Conservation (phyloP, 2,113 vertebrate genomes). For the Erpornis zantholeuca region DNA sequence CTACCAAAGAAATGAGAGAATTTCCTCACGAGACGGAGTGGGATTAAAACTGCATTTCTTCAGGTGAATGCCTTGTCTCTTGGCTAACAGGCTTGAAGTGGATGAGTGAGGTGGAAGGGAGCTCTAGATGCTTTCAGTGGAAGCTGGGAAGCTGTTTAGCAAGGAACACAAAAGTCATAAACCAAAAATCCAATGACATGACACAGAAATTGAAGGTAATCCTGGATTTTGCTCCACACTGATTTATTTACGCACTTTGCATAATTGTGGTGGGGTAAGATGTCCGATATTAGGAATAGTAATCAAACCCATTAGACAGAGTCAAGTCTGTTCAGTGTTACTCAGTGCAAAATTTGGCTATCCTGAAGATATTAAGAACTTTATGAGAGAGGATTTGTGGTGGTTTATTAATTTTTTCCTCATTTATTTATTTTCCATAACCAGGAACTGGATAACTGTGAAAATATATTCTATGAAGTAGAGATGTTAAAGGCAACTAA, state of each 20-base stretch:
- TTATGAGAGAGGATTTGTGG: neutral
- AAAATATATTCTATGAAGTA: neutral
- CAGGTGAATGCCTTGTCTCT: neutral
- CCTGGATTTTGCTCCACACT: neutral
- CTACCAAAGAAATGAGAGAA: neutral
- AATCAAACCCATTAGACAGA: neutral
- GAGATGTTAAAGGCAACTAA: neutral
- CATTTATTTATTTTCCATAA: neutral
- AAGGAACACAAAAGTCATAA: neutral
- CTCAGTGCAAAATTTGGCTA: neutral
- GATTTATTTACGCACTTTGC: neutral
- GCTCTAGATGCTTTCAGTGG: neutral
- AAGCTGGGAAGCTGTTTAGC: neutral
- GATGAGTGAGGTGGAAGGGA: neutral
- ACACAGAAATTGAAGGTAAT: neutral
- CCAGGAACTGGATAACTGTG: neutral
- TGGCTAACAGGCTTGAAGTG: neutral
- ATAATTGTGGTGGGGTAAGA: neutral
- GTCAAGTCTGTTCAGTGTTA: neutral
- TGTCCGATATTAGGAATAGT: fast-evolving
- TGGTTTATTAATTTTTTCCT: fast-evolving
- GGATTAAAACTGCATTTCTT: neutral
- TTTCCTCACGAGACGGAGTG: neutral
- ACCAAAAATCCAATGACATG: neutral
- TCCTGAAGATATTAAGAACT: neutral